Evolutionary conservation across 1,140 invertebrate species (phyloP).

Genomic region (Ceratitis capitata): DNA sequence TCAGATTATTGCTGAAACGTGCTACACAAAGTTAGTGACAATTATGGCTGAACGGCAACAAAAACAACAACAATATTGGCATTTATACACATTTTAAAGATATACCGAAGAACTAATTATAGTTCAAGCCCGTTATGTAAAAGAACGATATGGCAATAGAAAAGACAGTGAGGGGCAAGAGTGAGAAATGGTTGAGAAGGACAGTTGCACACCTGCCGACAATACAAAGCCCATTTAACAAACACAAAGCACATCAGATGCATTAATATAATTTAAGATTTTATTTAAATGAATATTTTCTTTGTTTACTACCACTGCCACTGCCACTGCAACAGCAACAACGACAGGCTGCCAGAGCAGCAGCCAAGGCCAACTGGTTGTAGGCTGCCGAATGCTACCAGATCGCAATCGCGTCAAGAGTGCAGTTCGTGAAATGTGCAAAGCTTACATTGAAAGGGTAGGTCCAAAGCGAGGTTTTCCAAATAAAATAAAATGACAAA

Average conservation of each 20-base stretch:
- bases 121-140: neutral
- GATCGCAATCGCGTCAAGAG: neutral
- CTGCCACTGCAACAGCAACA: neutral
- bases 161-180: neutral
- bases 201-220: neutral
- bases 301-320: neutral
- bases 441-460: neutral
- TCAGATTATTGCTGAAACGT: slow-evolving; percentile 21
- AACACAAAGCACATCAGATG: neutral
- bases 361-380: slow-evolving; percentile 31
- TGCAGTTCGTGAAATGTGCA: neutral
- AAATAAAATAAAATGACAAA: no score
- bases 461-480: neutral
- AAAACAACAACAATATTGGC: neutral
- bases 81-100: neutral
- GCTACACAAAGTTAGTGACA: neutral
- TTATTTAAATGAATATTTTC: neutral
- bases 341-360: neutral
- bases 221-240: neutral
- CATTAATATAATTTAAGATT: slow-evolving; percentile 20
- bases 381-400: neutral
- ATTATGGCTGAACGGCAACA: neutral
- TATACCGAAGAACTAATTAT: neutral
- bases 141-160: neutral
- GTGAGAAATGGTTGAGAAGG: neutral